These are phyloP conservation scores for Thaleichthys pacificus DNA, from an alignment of 2,797 vertebrate species.

Conservation along the genomic window DNA sequence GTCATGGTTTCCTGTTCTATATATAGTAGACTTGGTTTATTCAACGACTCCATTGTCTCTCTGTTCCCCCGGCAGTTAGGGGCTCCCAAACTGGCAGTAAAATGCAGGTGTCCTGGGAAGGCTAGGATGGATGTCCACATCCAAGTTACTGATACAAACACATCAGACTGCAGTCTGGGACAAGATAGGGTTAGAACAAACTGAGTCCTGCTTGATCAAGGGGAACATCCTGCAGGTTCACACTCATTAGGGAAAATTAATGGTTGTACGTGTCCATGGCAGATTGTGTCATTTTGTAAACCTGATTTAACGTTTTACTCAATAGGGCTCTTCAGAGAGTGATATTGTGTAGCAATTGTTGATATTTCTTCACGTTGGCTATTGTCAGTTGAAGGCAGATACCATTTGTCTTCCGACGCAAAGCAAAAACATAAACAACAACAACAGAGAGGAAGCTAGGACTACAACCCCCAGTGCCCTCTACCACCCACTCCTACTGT, in stretches of 20 bases:
- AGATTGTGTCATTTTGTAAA: slow-evolving; percentile 31
- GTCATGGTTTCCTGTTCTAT: slow-evolving; percentile 4
- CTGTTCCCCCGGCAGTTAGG: slow-evolving; percentile 16
- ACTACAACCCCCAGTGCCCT: slow-evolving; percentile 37
- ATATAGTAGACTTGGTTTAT: slow-evolving; percentile 11
- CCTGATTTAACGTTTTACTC: background rate
- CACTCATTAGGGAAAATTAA: too few species aligned
- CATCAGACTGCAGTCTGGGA: slow-evolving; percentile 23
- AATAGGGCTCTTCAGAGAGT: background rate
- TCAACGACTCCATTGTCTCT: slow-evolving; percentile 7
- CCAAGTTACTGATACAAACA: slow-evolving; percentile 7
- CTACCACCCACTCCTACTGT: slow-evolving; percentile 35
- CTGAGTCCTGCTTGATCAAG: too few species aligned
- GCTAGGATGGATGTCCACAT: slow-evolving; percentile 2
- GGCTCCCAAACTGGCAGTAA: slow-evolving; percentile 10
- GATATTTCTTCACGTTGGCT: background rate
- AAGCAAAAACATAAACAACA: slow-evolving; percentile 28
- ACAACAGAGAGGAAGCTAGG: slow-evolving; percentile 35
- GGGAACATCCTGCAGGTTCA: too few species aligned
- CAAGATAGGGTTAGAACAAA: background rate
- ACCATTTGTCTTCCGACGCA: slow-evolving; percentile 28
- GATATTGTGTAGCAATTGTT: background rate
- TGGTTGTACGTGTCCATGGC: slow-evolving; percentile 1
- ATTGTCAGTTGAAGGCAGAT: slow-evolving; percentile 2
- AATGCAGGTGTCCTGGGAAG: slow-evolving; percentile 11